Evolutionary conservation across 2,888 invertebrate genomes (phyloP).

Genomic region (Agrypnus murinus): DNA sequence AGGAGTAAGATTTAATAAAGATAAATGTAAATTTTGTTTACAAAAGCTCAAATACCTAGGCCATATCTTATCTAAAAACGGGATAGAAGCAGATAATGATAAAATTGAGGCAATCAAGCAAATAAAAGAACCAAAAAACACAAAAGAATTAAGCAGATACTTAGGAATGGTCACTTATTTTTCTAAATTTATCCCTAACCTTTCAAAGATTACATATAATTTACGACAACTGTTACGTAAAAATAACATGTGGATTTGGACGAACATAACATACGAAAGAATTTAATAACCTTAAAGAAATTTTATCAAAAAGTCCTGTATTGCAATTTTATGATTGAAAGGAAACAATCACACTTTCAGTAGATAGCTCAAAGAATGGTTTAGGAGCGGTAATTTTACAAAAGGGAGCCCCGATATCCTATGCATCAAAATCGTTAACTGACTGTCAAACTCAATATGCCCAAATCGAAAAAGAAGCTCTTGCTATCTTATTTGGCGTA

Average conservation of each 20-base stretch:
- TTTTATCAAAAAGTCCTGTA: too few relatives aligned
- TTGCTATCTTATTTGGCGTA: not conserved
- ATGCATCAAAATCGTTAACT: constrained; percentile 53
- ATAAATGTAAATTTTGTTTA: not conserved
- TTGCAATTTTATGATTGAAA: too few relatives aligned
- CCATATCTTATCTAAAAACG: not conserved
- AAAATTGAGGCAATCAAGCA: not conserved
- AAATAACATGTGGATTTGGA: too few relatives aligned
- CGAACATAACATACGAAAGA: too few relatives aligned
- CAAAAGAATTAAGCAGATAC: constrained; percentile 52
- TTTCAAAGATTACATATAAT: not conserved
- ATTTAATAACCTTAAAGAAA: too few relatives aligned
- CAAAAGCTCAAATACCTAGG: not conserved
- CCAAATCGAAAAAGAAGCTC: too few relatives aligned
- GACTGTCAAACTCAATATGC: not conserved
- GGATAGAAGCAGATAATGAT: not conserved
- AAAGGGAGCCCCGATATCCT: constrained; percentile 57
- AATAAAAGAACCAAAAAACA: constrained; percentile 6
- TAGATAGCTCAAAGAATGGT: too few relatives aligned
- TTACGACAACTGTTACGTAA: not conserved
- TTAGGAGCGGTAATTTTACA: constrained; percentile 55
- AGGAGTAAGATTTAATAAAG: not conserved
- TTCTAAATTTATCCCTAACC: not conserved
- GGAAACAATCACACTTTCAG: not conserved
- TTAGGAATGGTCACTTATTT: too few relatives aligned